Base-by-base conservation (phyloP, 92 coral and sea anemone genomes). In the Porites cylindrica region DNA sequence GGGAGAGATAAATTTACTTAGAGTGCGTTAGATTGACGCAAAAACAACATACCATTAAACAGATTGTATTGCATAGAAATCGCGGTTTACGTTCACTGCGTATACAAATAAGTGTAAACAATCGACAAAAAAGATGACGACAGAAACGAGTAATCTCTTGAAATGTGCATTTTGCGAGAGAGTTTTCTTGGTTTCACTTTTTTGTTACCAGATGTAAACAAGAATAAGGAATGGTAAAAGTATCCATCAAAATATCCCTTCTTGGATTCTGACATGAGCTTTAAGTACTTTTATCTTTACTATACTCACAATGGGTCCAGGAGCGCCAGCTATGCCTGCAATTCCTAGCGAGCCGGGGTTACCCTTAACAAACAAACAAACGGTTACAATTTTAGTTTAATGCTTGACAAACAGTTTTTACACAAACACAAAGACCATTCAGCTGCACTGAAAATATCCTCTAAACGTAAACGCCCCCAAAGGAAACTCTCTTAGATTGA, bases 301-400 rank as follows among this genome's bases (percentile, higher is more conserved):
- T 6, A 66, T 80, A 54, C 80, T 72, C 59, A 83, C 87, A 56
- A 10, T 63, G 7, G 72, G 53, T 7, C 87, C 87, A n/a, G 80
- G 80, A 8, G 87, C 71, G 16, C 87, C 87, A 16, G 18, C 50
- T 4, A 73, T 50, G 21, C 87, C 87, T 14, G 80, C 51, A 62
- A 72, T 83, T 83, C 87, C 87, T 13, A 3, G 10, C 12, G 81
- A 51, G 47, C 87, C 87, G 13, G 18, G 4, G 67, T 83, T 75
- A 50, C 87, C 87, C 87, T 83, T 12, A 3, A 8, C 51, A 6
- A 19, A 71, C 13, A 81, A 54, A 13, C 61, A 14, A 56, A 8
- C 13, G 61, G 61, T 14, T 56, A 56, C 61, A 56, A 56, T 6
- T 56, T 56, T 56, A 10, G 47, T 38, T 38, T 38, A 38, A 38